These are phyloP conservation scores for Canis aureus DNA, from an alignment of 2,113 vertebrate genomes.

Conservation along the genomic window DNA sequence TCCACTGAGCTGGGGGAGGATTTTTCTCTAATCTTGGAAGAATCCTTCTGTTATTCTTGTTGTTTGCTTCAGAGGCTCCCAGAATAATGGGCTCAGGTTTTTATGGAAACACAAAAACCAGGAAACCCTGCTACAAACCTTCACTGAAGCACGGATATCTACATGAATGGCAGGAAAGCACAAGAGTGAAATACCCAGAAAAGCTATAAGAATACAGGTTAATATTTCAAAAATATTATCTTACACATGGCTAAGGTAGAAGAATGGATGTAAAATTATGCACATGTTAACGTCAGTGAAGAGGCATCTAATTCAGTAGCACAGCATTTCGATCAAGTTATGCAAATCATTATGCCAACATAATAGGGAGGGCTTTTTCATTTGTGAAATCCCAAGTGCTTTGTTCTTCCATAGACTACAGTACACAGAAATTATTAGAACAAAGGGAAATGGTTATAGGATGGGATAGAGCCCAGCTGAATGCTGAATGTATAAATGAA, in stretches of 20 bases:
- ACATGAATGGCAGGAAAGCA: slow-evolving; percentile 61
- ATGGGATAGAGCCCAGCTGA: slow-evolving; percentile 2
- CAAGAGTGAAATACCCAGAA: slow-evolving; percentile 31
- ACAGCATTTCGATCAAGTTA: neutral
- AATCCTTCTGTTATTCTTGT: slow-evolving; percentile 51
- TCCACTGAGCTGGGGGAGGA: neutral
- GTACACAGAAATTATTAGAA: neutral
- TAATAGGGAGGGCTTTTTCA: neutral
- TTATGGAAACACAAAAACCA: slow-evolving; percentile 66
- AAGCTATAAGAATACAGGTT: slow-evolving; percentile 40
- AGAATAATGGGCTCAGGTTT: slow-evolving; percentile 55
- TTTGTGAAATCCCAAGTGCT: slow-evolving; percentile 18
- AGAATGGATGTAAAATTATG: slow-evolving; percentile 32
- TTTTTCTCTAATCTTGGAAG: slow-evolving; percentile 45
- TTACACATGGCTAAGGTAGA: slow-evolving; percentile 16
- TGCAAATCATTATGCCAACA: neutral
- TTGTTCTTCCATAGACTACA: slow-evolving; percentile 9
- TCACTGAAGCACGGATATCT: slow-evolving; percentile 43
- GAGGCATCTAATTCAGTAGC: neutral
- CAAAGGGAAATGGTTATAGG: slow-evolving; percentile 40
- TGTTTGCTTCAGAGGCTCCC: slow-evolving; percentile 53
- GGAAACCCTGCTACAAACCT: slow-evolving; percentile 51
- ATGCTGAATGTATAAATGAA: slow-evolving; percentile 48
- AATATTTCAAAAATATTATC: slow-evolving; percentile 44
- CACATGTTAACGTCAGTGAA: neutral